These are phyloP conservation scores for Brachionus rubens DNA, from an alignment of 1,140 invertebrate genomes.

Conservation along the genomic window DNA sequence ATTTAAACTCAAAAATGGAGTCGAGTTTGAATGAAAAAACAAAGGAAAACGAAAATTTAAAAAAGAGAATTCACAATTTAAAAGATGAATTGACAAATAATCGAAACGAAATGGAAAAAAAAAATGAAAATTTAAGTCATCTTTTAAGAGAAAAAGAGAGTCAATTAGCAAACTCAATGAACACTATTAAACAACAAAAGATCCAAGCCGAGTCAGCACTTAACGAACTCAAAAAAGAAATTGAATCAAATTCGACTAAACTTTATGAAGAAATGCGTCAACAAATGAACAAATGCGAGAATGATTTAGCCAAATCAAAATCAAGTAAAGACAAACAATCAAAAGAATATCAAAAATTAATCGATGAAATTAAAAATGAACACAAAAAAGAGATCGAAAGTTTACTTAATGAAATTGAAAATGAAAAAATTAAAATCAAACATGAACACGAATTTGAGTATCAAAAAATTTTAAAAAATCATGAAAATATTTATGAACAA, in stretches of 20 bases:
- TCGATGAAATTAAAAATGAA: constrained; percentile 53
- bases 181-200: constrained; percentile 41
- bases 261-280: constrained; percentile 59
- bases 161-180: background rate
- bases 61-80: background rate
- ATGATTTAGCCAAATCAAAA: constrained; percentile 56
- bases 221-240: constrained; percentile 57
- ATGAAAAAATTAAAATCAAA: background rate
- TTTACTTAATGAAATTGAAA: background rate
- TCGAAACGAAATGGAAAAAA: constrained; percentile 7
- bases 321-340: constrained; percentile 52
- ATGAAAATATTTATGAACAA: constrained; percentile 28
- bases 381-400: constrained; percentile 53
- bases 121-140: constrained; percentile 10
- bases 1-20: constrained; percentile 16
- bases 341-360: constrained; percentile 54
- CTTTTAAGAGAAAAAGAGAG: constrained; percentile 54
- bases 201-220: constrained; percentile 53
- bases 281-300: constrained; percentile 57
- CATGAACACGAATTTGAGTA: constrained; percentile 17
- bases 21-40: background rate
- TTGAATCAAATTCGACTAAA: constrained; percentile 55
- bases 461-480: constrained; percentile 19
- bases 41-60: background rate
- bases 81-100: background rate